Conservation (phyloP, 2,797 vertebrate species). For the Argya squamiceps region DNA sequence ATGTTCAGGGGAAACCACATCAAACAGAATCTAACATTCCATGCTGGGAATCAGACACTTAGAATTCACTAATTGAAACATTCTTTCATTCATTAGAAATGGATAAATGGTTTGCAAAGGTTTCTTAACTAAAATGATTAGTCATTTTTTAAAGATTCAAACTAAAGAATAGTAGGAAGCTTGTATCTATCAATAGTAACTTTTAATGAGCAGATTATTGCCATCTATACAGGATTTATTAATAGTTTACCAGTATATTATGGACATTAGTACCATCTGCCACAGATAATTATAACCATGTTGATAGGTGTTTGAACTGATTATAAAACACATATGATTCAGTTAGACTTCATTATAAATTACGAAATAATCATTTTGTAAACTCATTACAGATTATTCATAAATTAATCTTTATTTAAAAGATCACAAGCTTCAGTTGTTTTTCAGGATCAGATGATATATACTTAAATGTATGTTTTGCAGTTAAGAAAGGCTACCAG, state of each 20-base stretch:
- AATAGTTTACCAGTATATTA: slow-evolving; percentile 3
- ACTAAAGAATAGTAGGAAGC: neutral
- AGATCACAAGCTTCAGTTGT: neutral
- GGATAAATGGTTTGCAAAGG: neutral
- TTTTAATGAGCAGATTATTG: slow-evolving; percentile 14
- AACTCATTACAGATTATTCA: neutral
- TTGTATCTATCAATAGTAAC: neutral
- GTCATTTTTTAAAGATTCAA: neutral
- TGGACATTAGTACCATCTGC: slow-evolving; percentile 1
- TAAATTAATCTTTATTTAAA: slow-evolving; percentile 1
- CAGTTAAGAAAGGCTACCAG: neutral
- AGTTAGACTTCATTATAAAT: slow-evolving; percentile 7
- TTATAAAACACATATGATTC: neutral
- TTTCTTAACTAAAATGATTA: slow-evolving; percentile 25
- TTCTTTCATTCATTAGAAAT: slow-evolving; percentile 28
- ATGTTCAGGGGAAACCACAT: neutral
- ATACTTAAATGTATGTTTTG: neutral
- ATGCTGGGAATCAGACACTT: neutral
- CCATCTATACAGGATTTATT: slow-evolving; percentile 12
- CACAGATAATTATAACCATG: neutral
- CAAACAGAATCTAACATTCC: slow-evolving; percentile 1
- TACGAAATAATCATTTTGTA: neutral
- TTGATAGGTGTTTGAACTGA: slow-evolving; percentile 6
- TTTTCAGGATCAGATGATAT: neutral
- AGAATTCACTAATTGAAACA: slow-evolving; percentile 1